Evolutionary conservation across 2,888 invertebrate genomes (phyloP), one percentile per base, ranked within the genome.

Genomic region (Lochmaea capreae): DNA sequence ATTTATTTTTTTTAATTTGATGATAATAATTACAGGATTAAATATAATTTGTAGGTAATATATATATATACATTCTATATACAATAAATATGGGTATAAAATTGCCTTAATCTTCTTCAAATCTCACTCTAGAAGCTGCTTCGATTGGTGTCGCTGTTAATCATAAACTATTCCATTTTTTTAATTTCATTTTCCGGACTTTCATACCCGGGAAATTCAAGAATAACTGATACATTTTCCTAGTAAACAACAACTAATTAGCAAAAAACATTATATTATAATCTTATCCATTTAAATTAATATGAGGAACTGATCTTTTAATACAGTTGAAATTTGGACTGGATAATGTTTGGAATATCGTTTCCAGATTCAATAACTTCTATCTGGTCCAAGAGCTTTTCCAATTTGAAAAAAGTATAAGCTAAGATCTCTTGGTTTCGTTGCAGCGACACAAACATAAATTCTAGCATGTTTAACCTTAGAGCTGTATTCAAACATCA

Each of bases 141-240:
- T 67, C 73, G 63, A 74, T 66, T 58, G 65, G 74, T 65, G 69
- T 52, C 67, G 75, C 71, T 72, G 68, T 58, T 57, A 69, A 74
- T 78, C 78, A 78, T 76, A 78, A 78, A 78, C 78, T 78, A 75
- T 78, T 77, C 78, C 78, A 78, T 77, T 78, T 78, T 76, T 78
- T 77, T 43, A 78, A 77, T 77, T 78, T 78, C 78, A 78, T 78
- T 77, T 78, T 78, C 70, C 78, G 73, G 67, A 78, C 76, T 76
- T 73, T 78, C 73, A 73, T 78, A 76, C 78, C 77, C 33, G 77
- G 78, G 76, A 78, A 77, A 78, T 74, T 77, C 78, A 76, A 77
- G 72, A 78, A 76, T 72, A 77, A 74, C 75, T 78, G 78, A 78
- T 78, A 78, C 77, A 74, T 77, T 78, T 76, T 78, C 78, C 78